These are phyloP conservation scores for Thalassaphorura encarpata DNA, from an alignment of 1,140 invertebrate genomes.

Conservation along the genomic window DNA sequence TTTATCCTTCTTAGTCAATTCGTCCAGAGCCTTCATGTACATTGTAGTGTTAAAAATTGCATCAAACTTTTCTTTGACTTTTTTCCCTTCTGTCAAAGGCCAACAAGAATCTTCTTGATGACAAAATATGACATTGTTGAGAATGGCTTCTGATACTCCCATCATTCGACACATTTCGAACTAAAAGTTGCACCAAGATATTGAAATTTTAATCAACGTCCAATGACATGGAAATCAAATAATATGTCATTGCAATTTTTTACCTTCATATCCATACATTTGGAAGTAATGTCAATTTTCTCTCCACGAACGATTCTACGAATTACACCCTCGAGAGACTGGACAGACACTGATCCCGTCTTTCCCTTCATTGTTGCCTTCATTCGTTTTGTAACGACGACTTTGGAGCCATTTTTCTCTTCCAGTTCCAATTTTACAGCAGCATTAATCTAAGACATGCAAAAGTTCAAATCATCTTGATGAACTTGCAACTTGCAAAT, in stretches of 20 bases:
- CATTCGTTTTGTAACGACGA: constrained; percentile 52
- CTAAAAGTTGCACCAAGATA: too few species aligned
- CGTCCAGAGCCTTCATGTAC: constrained; percentile 86
- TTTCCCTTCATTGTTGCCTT: constrained; percentile 49
- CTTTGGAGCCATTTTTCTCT: constrained; percentile 49
- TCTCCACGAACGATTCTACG: constrained; percentile 37
- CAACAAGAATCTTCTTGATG: constrained; percentile 79
- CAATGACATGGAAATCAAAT: background rate
- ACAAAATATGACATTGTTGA: constrained; percentile 66
- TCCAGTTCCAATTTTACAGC: constrained; percentile 54
- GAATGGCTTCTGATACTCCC: constrained; percentile 85
- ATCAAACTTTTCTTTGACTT: constrained; percentile 93
- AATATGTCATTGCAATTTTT: background rate
- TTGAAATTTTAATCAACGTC: background rate
- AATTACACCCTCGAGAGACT: constrained; percentile 60
- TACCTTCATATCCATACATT: constrained; percentile 59
- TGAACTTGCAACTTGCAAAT: too few species aligned
- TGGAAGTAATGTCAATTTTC: constrained; percentile 46
- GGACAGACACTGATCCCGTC: constrained; percentile 43
- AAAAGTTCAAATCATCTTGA: background rate
- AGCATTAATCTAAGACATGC: constrained; percentile 31
- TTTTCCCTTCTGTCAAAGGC: constrained; percentile 89
- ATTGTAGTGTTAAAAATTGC: constrained; percentile 91
- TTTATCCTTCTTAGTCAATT: constrained; percentile 60
- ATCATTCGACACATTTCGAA: constrained; percentile 51